These are phyloP conservation scores for Ctenicera cuprea DNA, from an alignment of 2,888 invertebrate genomes.

Conservation along the genomic window DNA sequence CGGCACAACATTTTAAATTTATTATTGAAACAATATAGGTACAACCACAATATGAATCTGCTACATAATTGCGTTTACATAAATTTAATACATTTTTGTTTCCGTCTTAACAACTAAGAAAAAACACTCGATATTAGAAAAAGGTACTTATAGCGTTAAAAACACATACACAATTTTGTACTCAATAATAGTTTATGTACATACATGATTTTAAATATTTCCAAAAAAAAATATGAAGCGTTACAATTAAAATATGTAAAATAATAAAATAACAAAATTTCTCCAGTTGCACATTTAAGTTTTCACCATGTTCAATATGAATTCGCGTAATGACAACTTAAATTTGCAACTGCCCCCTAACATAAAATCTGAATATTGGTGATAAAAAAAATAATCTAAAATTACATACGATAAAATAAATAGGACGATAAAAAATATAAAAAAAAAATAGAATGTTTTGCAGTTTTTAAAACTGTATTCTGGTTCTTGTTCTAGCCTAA, in stretches of 20 bases:
- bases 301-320: too few species aligned
- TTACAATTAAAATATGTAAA: not conserved
- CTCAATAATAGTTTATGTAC: conserved; percentile 39
- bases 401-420: conserved; percentile 25
- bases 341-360: not conserved
- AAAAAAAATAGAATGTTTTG: conserved; percentile 12
- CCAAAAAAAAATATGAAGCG: conserved; percentile 17
- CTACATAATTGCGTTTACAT: conserved; percentile 45
- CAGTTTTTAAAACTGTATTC: conserved; percentile 11
- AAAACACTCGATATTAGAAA: conserved; percentile 37
- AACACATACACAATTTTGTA: conserved; percentile 48
- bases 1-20: conserved; percentile 12
- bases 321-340: not conserved
- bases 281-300: not conserved
- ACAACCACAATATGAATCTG: conserved; percentile 46
- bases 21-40: conserved; percentile 47
- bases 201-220: conserved; percentile 24
- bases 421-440: conserved; percentile 11
- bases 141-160: conserved; percentile 46
- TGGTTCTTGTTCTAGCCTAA: not conserved
- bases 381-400: not conserved
- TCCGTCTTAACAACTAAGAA: conserved; percentile 26
- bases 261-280: not conserved
- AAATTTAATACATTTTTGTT: conserved; percentile 38
- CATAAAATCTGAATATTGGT: not conserved